phyloP scores from a whole-genome alignment of 2,888 invertebrate species.

The Drosophila borborema region DNA sequence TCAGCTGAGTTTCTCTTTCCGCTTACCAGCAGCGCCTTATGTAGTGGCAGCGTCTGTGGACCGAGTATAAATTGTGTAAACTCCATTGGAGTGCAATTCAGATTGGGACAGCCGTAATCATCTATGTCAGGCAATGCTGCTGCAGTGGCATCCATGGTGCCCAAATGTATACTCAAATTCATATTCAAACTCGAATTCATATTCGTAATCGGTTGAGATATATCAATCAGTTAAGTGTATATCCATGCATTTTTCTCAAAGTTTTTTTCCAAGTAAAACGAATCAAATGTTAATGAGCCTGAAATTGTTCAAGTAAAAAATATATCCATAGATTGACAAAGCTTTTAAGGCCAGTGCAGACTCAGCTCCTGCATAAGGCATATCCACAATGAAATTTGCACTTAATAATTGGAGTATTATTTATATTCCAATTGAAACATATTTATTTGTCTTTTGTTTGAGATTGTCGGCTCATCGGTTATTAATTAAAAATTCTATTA shows the following conservation, averaged over 20 bases:
- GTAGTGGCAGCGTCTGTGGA: constrained; percentile 87
- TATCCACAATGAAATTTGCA: background rate
- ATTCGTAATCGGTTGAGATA: background rate
- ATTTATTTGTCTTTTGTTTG: background rate
- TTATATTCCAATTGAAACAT: background rate
- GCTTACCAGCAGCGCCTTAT: constrained; percentile 86
- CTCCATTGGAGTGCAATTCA: constrained; percentile 88
- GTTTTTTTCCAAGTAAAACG: background rate
- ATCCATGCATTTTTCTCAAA: background rate
- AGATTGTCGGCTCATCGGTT: background rate
- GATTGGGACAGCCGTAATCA: constrained; percentile 46
- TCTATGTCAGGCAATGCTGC: background rate
- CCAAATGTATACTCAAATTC: constrained; percentile 13
- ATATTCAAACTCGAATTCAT: constrained; percentile 3
- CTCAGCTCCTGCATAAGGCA: background rate
- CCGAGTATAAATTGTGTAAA: constrained; percentile 88
- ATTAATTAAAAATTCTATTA: background rate
- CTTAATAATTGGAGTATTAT: background rate
- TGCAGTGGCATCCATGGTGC: constrained; percentile 8
- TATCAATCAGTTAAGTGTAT: background rate
- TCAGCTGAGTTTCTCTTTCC: background rate
- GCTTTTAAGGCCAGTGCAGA: background rate
- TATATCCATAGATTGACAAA: background rate
- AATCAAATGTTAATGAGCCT: background rate
- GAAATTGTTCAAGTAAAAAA: background rate